Percentiles rank a stretch among this genome's conserved stretches.
Conservation (phyloP, 2,797 vertebrate genomes). For the Florisuga fusca region DNA sequence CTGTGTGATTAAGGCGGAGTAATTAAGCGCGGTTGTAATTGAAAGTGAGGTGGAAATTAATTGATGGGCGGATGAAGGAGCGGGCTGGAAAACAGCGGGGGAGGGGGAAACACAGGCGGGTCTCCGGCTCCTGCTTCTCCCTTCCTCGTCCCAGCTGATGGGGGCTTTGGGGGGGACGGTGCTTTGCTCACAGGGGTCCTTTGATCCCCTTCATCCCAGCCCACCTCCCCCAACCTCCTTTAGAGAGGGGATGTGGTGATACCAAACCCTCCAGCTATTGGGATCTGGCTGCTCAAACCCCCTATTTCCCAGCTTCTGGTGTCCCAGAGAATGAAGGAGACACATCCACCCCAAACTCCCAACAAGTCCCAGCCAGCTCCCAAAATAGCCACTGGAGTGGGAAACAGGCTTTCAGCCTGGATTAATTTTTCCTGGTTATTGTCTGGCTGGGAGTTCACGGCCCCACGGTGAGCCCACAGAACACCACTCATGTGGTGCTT, state of each 20-base stretch:
- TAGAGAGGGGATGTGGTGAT: background rate
- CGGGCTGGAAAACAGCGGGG: background rate
- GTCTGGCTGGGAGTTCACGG: conserved; percentile 11
- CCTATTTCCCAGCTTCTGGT: rapidly evolving
- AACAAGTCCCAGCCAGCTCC: background rate
- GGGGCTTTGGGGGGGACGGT: background rate
- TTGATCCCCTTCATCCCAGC: rapidly evolving
- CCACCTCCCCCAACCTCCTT: background rate
- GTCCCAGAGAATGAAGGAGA: background rate
- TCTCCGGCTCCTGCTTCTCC: background rate
- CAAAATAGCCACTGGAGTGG: background rate
- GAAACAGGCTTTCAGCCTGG: conserved; percentile 16
- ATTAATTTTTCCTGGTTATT: conserved; percentile 54
- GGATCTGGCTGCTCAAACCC: background rate
- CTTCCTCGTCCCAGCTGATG: background rate
- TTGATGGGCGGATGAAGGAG: background rate
- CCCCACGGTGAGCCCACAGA: conserved; percentile 20
- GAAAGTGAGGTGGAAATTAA: background rate
- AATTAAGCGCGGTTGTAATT: background rate
- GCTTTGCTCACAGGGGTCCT: background rate
- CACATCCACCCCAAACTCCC: background rate
- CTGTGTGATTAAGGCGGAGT: background rate
- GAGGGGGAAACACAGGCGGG: background rate
- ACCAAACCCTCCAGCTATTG: background rate
- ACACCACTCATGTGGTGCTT: conserved; percentile 49